Percentiles rank a stretch among this genome's conserved stretches.
phyloP scores from a whole-genome alignment of 2,888 invertebrate genomes.

The Oxycera nigricornis region DNA sequence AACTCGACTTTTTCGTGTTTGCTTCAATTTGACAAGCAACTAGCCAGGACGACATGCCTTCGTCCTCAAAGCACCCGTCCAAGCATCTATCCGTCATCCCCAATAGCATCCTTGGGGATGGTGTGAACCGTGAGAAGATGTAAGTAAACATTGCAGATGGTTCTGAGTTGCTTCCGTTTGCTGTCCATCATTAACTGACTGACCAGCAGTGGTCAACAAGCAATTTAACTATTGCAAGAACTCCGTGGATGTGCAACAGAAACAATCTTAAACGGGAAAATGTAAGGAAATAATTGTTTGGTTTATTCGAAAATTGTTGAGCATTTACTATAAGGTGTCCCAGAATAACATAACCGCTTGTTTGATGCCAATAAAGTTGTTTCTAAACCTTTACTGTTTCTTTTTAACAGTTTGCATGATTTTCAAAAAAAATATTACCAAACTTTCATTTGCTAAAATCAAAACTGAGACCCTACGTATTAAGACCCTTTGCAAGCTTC shows the following conservation, averaged over 20 bases:
- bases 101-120: neutral
- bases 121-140: constrained; percentile 15
- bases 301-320: too few relatives aligned
- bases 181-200: constrained; percentile 40
- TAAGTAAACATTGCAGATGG: constrained; percentile 38
- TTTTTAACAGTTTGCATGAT: too few relatives aligned
- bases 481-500: too few relatives aligned
- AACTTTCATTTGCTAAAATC: too few relatives aligned
- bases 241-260: constrained; percentile 15
- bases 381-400: too few relatives aligned
- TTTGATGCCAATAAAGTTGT: too few relatives aligned
- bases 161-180: constrained; percentile 29
- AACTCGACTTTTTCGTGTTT: constrained; percentile 36
- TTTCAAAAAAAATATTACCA: too few relatives aligned
- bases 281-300: too few relatives aligned
- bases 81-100: neutral
- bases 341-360: too few relatives aligned
- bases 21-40: neutral
- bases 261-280: too few relatives aligned
- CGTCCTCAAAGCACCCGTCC: neutral
- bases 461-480: too few relatives aligned
- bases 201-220: constrained; percentile 45
- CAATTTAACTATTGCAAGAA: constrained; percentile 41
- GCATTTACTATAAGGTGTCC: too few relatives aligned
- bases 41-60: neutral